Percentiles rank a stretch among this genome's conserved stretches.
phyloP scores from a whole-genome alignment of 2,797 vertebrate genomes.

The Naso thynnoides region DNA sequence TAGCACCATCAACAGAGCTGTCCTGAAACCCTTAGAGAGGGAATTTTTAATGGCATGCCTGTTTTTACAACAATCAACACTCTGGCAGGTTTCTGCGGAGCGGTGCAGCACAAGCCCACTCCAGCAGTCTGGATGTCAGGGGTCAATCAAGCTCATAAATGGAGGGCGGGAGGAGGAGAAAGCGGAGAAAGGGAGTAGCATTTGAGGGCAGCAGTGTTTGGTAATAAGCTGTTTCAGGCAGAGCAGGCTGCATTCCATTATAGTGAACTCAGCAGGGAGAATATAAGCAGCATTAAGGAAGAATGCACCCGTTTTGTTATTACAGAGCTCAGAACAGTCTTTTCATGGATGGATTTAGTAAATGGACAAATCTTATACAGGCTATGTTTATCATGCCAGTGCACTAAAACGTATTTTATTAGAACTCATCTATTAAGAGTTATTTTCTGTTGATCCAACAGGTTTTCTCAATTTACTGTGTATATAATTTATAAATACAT shows the following conservation, averaged over 20 bases:
- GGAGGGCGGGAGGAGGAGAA: conserved; percentile 44
- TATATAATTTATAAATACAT: neutral
- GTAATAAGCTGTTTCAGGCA: conserved; percentile 62
- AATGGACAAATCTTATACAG: neutral
- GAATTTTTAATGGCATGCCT: conserved; percentile 49
- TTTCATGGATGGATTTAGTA: neutral
- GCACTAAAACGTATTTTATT: neutral
- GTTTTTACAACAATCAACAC: conserved; percentile 59
- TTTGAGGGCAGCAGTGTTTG: conserved; percentile 43
- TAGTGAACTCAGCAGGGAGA: conserved; percentile 70
- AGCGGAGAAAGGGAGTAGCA: conserved; percentile 28
- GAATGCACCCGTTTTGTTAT: conserved; percentile 54
- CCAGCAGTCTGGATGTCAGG: conserved; percentile 33
- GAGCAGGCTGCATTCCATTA: conserved; percentile 69
- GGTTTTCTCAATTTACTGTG: neutral
- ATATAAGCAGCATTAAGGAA: conserved; percentile 55
- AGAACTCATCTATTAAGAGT: neutral
- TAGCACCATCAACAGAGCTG: conserved; percentile 16
- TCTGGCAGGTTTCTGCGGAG: conserved; percentile 50
- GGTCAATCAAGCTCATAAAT: conserved; percentile 66
- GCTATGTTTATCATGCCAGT: neutral
- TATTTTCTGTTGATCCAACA: neutral
- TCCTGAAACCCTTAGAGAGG: conserved; percentile 40
- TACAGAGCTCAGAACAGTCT: conserved; percentile 20
- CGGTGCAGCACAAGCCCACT: conserved; percentile 12